Base-by-base conservation (phyloP, 2,797 vertebrate species). In the Gallirallus australis region DNA sequence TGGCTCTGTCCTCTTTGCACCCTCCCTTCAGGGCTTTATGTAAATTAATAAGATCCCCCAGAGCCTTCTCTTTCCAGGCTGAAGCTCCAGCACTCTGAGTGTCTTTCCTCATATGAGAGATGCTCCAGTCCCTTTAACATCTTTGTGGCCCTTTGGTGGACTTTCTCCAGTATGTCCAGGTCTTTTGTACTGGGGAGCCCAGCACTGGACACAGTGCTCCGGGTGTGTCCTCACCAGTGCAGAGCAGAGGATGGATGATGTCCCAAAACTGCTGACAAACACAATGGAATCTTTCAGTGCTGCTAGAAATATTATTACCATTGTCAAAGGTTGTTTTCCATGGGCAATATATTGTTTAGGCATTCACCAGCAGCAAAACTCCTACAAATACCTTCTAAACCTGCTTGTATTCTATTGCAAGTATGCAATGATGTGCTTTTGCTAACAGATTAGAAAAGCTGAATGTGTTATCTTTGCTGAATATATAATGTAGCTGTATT, bases 31-130 rank as follows among this genome's bases (percentile, higher is more conserved):
- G 28, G 12, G 31, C 4, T 35, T 80, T 10, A 8, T 37, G 23
- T 23, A 7, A 4, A 1, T 16, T 39, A 23, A 8, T 27, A 17
- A 83, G 35, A n/a, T 70, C 17, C 3, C 2, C 14, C 31, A 0
- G 3, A 56, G 23, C 76, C 5, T 66, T 66, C 39, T 60, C 28
- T 15, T 23, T 47, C 21, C 11, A 66, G 19, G 24, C 28, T 53
- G 77, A 60, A 39, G 14, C 47, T 11, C 7, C 47, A 68, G 24
- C 12, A 33, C 19, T 42, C 54, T 33, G 24, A 53, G 24, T 9
- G 24, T 9, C 33, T 68, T 54, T 68, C 19, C 30, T 59, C 7
- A 20, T 1, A 25, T 18, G 3, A 63, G 27, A 45, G n/a, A 28
- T 28, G 31, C 9, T 52, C 9, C 23, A 15, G 13, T 39, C 24